Percentiles rank a stretch among this genome's conserved stretches.
phyloP scores from a whole-genome alignment of 2,113 vertebrate genomes.

The Egretta garzetta region DNA sequence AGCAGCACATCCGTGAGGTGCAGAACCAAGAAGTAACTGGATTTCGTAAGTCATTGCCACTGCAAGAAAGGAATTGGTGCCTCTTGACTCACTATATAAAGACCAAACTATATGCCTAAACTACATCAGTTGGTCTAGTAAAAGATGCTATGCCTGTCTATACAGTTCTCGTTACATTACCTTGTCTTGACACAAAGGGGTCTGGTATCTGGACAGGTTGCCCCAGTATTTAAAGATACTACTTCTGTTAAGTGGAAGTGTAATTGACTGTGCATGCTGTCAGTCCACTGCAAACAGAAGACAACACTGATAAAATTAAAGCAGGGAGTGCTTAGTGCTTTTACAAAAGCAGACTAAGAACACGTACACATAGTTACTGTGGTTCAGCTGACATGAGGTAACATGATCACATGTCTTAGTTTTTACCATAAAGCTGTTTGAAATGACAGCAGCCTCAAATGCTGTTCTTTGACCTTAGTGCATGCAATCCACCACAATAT shows the following conservation, averaged over 20 bases:
- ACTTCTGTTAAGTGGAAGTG: neutral
- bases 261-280: neutral
- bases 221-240: neutral
- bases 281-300: neutral
- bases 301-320: neutral
- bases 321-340: neutral
- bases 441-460: neutral
- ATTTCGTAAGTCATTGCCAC: neutral
- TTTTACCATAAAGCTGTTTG: neutral
- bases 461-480: neutral
- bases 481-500: neutral
- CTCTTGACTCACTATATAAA: neutral
- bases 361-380: neutral
- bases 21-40: neutral
- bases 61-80: neutral
- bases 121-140: neutral
- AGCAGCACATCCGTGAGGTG: neutral
- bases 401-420: neutral
- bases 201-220: neutral
- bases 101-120: neutral
- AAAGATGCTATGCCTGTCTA: neutral
- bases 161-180: neutral
- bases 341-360: neutral
- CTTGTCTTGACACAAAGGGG: accelerated
- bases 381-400: neutral